Evolutionary conservation across 1,140 invertebrate species (phyloP), one percentile per base, ranked within the genome.

Genomic region (Brachionus koreanus): DNA sequence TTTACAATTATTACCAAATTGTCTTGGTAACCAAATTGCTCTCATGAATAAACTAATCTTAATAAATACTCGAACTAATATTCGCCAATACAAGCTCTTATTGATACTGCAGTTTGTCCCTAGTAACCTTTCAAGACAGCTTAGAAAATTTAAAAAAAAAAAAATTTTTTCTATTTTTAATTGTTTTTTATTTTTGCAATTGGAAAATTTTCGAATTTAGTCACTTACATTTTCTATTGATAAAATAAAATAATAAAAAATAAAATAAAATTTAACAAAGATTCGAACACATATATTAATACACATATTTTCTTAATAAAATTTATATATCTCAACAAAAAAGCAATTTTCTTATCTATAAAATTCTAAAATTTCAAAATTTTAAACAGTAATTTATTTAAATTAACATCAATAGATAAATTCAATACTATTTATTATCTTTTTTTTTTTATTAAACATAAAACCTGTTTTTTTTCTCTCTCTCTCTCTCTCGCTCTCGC

Each of bases 361-460:
- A 69, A 69, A 39, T 69, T 69, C 65, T 69, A 69, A 69, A 69
- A 69, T 69, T 69, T 69, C 65, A 69, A 69, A 63, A 69, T 65
- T 65, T 65, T 65, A 69, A 69, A 69, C 65, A 69, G 29, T 69
- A 69, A 69, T 69, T 69, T 69, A 69, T 69, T 69, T 69, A 69
- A 69, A 69, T 69, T 69, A 69, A 69, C 65, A 69, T 69, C 65
- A 69, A 69, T 69, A 69, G 65, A 69, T 69, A 69, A 69, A 69
- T 69, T 69, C 65, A 69, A 69, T 69, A 69, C 65, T 69, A 37
- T 37, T 69, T 69, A 69, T 69, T 39, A 37, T 37, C 65, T 69
- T 37, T 39, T 69, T 37, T 35, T 69, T 19, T 39, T 65, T 13
- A 23, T 33, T 33, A 69, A 69, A 69, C 37, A 5, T 19, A 69